Base-by-base conservation (phyloP, 1,140 invertebrate genomes). In the Anastrepha ludens region DNA sequence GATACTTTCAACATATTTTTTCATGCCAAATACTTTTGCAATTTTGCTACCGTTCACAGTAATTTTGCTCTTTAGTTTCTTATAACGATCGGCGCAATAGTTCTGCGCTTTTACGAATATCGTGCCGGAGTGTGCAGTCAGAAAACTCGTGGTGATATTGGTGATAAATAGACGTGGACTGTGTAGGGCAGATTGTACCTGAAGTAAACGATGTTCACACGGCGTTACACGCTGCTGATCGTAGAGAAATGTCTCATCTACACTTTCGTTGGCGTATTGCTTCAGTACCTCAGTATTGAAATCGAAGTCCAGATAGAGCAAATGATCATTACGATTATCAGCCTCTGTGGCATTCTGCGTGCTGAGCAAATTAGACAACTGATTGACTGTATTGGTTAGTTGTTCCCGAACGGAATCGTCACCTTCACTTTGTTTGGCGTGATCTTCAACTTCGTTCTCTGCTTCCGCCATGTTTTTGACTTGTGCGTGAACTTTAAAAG, bases 241-340 rank as follows among this genome's bases (percentile, higher is more conserved):
- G 5, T 87, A 47, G 11, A 65, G 85, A 6, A 50, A 47, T 4
- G 85, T 50, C 4, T 88, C 65, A 4, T 90, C 87, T 2, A 62
- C 44, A 1, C 78, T n/a, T 13, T 67, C 87, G 59, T 89, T 47
- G 0, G 74, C 47, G 11, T 86, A 39, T n/a, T 88, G 65, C 86
- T 70, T 78, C 39, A 87, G n/a, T n/a, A 86, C 64, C 9, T 13
- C 17, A 0, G 15, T 60, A 5, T 87, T 86, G 20, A 81, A 70
- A 88, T 88, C 89, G 59, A 88, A 90, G 59, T 92, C 92, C 67
- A 93, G 81, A 29, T 92, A 92, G 8, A 91, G 81, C 6, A 92
- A 87, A 88, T 86, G 74, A 7, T 60, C 5, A 4, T 65, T 86
- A 5, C 44, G n/a, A 11, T 67, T 6, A 15, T 39, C 9, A 39